Conservation (phyloP, 2,113 vertebrate species). For the Aix galericulata region DNA sequence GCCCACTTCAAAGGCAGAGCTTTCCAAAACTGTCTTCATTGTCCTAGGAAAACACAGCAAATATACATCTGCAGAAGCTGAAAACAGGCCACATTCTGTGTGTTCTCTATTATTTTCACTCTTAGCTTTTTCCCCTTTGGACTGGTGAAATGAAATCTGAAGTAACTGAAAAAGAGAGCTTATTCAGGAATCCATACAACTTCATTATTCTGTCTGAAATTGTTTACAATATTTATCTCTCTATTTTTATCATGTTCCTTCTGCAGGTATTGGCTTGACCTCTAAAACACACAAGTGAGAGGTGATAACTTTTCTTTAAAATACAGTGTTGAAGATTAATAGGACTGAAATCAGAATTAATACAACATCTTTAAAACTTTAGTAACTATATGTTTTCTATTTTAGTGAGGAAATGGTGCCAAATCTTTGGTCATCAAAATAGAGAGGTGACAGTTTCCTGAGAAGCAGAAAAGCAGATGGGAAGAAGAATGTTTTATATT, state of each 20-base stretch:
- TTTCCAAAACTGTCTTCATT: background rate
- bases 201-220: background rate
- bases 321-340: background rate
- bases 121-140: background rate
- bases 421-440: background rate
- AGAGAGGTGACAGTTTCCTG: background rate
- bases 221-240: background rate
- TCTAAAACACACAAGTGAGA: background rate
- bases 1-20: background rate
- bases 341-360: background rate
- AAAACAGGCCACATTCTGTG: background rate
- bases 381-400: background rate
- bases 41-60: background rate
- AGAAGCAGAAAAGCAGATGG: background rate
- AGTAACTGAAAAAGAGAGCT: background rate
- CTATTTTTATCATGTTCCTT: background rate
- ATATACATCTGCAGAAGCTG: rapidly evolving
- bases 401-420: background rate
- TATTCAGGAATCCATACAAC: background rate
- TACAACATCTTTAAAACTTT: background rate
- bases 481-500: background rate
- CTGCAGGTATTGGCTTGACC: background rate
- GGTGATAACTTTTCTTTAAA: background rate
- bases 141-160: background rate
- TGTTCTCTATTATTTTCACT: background rate